phyloP scores from a whole-genome alignment of 2,888 invertebrate genomes.

The Chaitophorus viminalis region DNA sequence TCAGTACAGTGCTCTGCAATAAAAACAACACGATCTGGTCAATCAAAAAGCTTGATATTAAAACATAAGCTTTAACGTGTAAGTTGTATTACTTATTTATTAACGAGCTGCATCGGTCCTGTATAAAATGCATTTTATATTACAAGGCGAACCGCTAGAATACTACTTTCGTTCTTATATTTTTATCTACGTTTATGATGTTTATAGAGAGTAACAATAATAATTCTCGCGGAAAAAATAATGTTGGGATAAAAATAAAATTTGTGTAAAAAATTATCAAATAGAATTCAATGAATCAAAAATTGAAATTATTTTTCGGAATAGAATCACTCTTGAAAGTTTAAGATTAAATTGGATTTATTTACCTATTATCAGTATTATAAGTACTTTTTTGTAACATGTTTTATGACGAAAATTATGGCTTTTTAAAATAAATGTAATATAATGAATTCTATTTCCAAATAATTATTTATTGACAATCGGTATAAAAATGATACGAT shows the following conservation, averaged over 20 bases:
- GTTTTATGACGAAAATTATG: no score
- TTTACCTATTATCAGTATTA: no score
- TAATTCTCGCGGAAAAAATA: background rate
- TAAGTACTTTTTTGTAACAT: no score
- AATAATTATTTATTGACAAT: no score
- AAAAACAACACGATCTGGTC: background rate
- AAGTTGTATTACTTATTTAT: background rate
- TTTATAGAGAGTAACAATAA: background rate
- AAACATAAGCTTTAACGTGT: background rate
- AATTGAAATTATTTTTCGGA: background rate
- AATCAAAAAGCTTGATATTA: background rate
- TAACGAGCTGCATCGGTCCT: background rate
- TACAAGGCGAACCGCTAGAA: conserved; percentile 61
- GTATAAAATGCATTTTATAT: conserved; percentile 50
- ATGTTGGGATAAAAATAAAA: background rate
- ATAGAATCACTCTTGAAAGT: no score
- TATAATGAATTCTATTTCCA: no score
- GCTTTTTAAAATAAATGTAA: no score
- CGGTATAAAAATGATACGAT: no score
- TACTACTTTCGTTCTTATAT: conserved; percentile 59
- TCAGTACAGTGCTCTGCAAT: background rate
- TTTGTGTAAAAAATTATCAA: no score
- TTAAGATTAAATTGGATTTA: no score
- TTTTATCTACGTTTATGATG: background rate
- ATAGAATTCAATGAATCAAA: no score